phyloP scores from a whole-genome alignment of 2,113 vertebrate species.

The Melanotaenia duboulayi region DNA sequence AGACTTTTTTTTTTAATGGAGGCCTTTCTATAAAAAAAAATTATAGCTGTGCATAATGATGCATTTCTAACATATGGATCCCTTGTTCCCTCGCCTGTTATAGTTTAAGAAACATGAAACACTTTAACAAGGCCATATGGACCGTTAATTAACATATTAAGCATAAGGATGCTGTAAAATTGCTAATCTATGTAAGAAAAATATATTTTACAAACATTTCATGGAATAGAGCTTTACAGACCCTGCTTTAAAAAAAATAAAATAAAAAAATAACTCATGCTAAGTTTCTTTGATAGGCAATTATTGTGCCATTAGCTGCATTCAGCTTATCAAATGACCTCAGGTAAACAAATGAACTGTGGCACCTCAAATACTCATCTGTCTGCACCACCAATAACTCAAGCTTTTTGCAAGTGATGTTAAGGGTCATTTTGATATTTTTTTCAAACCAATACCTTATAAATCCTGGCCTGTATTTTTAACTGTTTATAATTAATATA shows the following conservation, averaged over 20 bases:
- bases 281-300: neutral
- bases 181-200: neutral
- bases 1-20: slow-evolving; percentile 2
- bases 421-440: no score
- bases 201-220: neutral
- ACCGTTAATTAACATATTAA: slow-evolving; percentile 14
- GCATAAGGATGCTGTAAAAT: slow-evolving; percentile 14
- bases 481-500: neutral
- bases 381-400: neutral
- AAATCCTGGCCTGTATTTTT: no score
- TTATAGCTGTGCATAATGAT: neutral
- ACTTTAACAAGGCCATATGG: slow-evolving; percentile 22
- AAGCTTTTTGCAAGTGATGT: no score
- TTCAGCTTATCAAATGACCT: neutral
- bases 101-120: slow-evolving; percentile 21
- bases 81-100: slow-evolving; percentile 15
- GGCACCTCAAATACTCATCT: neutral
- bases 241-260: neutral
- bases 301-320: neutral
- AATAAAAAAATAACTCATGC: neutral
- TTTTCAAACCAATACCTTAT: no score
- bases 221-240: neutral
- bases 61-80: slow-evolving; percentile 17
- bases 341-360: neutral
- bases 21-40: slow-evolving; percentile 1